phyloP scores from a whole-genome alignment of 2,888 invertebrate species.

The Cartodere bifasciata region DNA sequence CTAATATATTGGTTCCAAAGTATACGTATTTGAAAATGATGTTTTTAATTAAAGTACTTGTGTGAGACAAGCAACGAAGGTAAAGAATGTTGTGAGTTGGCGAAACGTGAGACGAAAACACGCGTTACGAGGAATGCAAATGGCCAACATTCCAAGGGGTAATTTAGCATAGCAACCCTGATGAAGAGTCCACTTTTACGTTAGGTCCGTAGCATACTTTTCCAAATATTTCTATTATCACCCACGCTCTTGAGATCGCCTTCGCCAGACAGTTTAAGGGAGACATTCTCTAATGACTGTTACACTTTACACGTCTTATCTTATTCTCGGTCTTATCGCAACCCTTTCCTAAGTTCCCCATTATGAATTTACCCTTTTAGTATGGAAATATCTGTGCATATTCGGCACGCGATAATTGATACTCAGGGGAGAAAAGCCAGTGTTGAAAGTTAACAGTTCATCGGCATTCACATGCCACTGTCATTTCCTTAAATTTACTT shows the following conservation, averaged over 20 bases:
- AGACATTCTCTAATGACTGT: too few species aligned
- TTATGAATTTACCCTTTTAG: conserved; percentile 1
- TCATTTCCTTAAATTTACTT: conserved; percentile 13
- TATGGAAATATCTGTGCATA: conserved; percentile 3
- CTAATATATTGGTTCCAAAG: too few species aligned
- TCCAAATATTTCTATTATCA: too few species aligned
- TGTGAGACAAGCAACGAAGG: too few species aligned
- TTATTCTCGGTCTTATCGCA: neutral
- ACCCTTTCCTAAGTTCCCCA: neutral
- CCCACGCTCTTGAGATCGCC: too few species aligned
- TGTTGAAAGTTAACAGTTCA: conserved; percentile 2
- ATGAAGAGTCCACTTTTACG: conserved; percentile 36
- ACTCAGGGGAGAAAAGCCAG: neutral
- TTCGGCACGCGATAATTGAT: conserved; percentile 5
- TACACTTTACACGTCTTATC: too few species aligned
- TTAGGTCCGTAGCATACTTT: too few species aligned
- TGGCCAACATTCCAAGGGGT: conserved; percentile 29
- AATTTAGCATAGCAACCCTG: conserved; percentile 34
- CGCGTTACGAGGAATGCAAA: conserved; percentile 28
- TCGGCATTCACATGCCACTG: conserved; percentile 4
- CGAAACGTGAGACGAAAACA: too few species aligned
- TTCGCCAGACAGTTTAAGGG: too few species aligned
- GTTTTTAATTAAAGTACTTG: too few species aligned
- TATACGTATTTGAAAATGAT: too few species aligned
- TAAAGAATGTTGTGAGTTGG: too few species aligned